phyloP scores from a whole-genome alignment of 2,888 invertebrate genomes.

The Leuctra nigra region DNA sequence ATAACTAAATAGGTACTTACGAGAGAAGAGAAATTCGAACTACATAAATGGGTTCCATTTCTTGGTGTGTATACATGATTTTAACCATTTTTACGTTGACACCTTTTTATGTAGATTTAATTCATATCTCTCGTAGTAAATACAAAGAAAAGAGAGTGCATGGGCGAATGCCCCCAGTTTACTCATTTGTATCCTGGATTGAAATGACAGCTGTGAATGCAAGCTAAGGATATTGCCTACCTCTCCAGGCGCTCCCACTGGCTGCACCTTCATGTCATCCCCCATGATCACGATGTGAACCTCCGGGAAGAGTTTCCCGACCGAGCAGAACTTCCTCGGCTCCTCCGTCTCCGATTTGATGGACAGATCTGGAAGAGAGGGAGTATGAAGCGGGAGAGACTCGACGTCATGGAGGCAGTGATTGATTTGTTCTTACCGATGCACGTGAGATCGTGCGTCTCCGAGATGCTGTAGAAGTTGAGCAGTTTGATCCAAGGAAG shows the following conservation, averaged over 20 bases:
- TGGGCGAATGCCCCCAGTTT: too few species aligned
- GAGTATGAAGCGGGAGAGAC: too few species aligned
- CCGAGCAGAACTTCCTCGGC: slow-evolving; percentile 31
- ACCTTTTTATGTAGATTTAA: too few species aligned
- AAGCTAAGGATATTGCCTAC: slow-evolving; percentile 24
- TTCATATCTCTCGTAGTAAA: too few species aligned
- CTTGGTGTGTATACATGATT: too few species aligned
- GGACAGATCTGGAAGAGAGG: slow-evolving; percentile 29
- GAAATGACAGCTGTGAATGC: too few species aligned
- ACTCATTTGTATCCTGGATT: too few species aligned
- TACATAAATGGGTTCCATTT: too few species aligned
- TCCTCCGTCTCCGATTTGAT: slow-evolving; percentile 21
- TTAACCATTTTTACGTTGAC: too few species aligned
- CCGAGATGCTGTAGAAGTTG: slow-evolving; percentile 34
- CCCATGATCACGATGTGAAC: slow-evolving; percentile 33
- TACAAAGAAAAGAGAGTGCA: too few species aligned
- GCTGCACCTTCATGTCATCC: slow-evolving; percentile 29
- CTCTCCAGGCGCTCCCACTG: slow-evolving; percentile 32
- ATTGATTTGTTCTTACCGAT: slow-evolving; percentile 27
- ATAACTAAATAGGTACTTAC: too few species aligned
- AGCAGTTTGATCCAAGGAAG: slow-evolving; percentile 32
- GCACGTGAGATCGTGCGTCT: slow-evolving; percentile 33
- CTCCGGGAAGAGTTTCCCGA: slow-evolving; percentile 31
- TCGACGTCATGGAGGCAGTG: not conserved
- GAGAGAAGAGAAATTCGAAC: too few species aligned